Conservation (phyloP, 1,140 invertebrate genomes). For the Andrena cerasifolii region DNA sequence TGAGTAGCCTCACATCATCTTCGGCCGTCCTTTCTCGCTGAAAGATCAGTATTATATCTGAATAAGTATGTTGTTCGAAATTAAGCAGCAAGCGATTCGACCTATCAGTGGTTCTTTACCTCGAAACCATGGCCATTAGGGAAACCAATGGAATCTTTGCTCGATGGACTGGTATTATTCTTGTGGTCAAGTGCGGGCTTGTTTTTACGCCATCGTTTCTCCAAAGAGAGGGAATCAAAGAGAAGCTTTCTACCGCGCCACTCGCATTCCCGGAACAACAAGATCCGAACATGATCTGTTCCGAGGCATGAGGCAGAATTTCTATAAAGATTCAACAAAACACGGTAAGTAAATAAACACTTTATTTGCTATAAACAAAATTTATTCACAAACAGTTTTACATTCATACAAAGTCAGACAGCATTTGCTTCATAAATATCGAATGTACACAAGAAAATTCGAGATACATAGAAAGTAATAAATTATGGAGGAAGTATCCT, state of each 20-base stretch:
- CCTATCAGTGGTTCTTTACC: slow-evolving; percentile 15
- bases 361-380: too few species aligned
- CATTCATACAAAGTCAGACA: not conserved
- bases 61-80: not conserved
- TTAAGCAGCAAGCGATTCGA: too few species aligned
- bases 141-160: slow-evolving; percentile 9
- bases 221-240: slow-evolving; percentile 90
- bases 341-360: too few species aligned
- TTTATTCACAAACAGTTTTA: not conserved
- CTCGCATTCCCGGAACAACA: slow-evolving; percentile 94
- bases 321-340: slow-evolving; percentile 24
- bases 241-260: slow-evolving; percentile 90
- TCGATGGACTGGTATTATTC: slow-evolving; percentile 25
- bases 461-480: too few species aligned
- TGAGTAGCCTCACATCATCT: slow-evolving; percentile 88
- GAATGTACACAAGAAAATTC: too few species aligned
- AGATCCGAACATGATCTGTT: slow-evolving; percentile 87
- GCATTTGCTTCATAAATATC: not conserved
- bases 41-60: slow-evolving; percentile 41
- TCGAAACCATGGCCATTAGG: slow-evolving; percentile 27
- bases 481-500: too few species aligned
- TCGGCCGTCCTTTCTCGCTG: slow-evolving; percentile 75
- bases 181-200: slow-evolving; percentile 42
- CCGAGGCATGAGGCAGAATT: slow-evolving; percentile 77
- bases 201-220: slow-evolving; percentile 53